A percentile compares a stretch with the other conserved stretches of the same genome.
Evolutionary conservation across 2,888 invertebrate genomes (phyloP).

Genomic region (Tetranychus truncatus): DNA sequence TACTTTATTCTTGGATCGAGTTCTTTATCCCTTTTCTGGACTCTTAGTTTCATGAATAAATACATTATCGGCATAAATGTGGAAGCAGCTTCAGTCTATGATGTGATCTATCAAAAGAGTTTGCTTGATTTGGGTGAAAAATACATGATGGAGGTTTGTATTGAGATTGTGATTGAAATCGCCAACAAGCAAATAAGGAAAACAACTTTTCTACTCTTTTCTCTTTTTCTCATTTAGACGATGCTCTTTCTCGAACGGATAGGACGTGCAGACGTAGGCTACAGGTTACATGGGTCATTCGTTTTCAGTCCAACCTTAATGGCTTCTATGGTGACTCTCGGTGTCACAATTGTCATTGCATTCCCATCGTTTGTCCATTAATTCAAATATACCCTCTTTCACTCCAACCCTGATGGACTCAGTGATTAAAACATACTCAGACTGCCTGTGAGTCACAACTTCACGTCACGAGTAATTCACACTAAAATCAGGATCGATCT

Average conservation of each 20-base stretch:
- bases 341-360: not conserved
- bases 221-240: not conserved
- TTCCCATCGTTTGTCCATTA: not conserved
- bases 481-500: no score
- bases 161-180: not conserved
- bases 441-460: no score
- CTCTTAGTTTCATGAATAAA: not conserved
- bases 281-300: not conserved
- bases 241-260: not conserved
- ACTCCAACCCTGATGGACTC: no score
- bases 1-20: not conserved
- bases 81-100: not conserved
- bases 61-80: not conserved
- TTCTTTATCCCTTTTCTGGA: not conserved
- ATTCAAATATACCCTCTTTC: no score
- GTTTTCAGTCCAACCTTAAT: not conserved
- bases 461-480: no score
- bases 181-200: not conserved
- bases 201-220: not conserved
- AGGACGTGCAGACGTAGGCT: not conserved
- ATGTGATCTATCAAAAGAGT: not conserved
- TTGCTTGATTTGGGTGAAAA: not conserved
- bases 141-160: not conserved
- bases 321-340: not conserved
- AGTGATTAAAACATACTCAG: no score